phyloP scores from a whole-genome alignment of 2,113 vertebrate species.

The Urocynchramus pylzowi region DNA sequence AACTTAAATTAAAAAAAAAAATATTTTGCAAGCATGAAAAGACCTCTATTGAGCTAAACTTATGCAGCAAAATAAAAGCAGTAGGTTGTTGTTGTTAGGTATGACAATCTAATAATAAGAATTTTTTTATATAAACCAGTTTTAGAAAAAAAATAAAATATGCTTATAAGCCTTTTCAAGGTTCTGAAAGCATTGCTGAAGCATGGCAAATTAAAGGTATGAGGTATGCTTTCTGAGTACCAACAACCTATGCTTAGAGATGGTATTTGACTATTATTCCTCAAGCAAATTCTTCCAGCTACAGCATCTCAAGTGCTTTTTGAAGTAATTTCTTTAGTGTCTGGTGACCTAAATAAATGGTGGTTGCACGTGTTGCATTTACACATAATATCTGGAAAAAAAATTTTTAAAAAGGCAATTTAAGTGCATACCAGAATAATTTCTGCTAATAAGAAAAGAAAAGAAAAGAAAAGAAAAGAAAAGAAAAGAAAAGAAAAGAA shows the following conservation, averaged over 20 bases:
- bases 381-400: neutral
- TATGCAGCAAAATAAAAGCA: neutral
- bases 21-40: neutral
- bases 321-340: neutral
- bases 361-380: neutral
- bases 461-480: neutral
- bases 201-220: neutral
- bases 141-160: neutral
- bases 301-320: neutral
- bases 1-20: neutral
- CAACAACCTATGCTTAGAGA: neutral
- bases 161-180: neutral
- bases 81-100: neutral
- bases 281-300: neutral
- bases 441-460: neutral
- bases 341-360: neutral
- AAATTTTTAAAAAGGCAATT: neutral
- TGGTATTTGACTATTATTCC: neutral
- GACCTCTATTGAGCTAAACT: neutral
- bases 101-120: neutral
- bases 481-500: neutral
- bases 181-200: neutral
- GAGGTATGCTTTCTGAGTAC: neutral
- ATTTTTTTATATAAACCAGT: neutral
- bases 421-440: neutral